These are phyloP conservation scores for Cariama cristata DNA, from an alignment of 2,113 vertebrate genomes.

Conservation along the genomic window DNA sequence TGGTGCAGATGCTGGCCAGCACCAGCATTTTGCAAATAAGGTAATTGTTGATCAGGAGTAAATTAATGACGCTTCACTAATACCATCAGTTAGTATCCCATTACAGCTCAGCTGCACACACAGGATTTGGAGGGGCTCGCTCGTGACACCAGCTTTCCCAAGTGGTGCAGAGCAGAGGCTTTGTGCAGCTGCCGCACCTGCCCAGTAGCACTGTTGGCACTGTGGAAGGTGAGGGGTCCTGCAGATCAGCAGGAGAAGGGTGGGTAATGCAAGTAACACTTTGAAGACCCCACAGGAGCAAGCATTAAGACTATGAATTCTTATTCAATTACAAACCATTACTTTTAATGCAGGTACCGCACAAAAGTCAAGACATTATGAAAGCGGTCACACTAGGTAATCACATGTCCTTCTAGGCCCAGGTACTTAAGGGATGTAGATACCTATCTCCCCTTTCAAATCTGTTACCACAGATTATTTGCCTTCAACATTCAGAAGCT, in stretches of 20 bases:
- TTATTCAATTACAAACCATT: not conserved
- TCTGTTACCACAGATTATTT: not conserved
- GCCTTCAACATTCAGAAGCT: not conserved
- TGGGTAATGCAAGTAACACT: not conserved
- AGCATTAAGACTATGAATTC: not conserved
- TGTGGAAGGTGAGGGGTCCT: not conserved
- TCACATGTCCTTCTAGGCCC: not conserved
- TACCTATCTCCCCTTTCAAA: not conserved
- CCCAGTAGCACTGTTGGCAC: no score
- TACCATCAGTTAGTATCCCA: no score
- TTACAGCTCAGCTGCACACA: not conserved
- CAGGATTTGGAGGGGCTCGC: accelerated
- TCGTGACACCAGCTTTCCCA: accelerated
- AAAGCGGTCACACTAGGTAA: not conserved
- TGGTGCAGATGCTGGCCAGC: not conserved
- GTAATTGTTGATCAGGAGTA: not conserved
- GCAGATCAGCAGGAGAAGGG: not conserved
- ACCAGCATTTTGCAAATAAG: not conserved
- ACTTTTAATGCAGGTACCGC: not conserved
- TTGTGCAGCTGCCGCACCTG: not conserved
- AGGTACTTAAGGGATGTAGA: not conserved
- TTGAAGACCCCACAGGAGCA: not conserved
- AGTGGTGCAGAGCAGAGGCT: not conserved
- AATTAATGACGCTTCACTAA: not conserved
- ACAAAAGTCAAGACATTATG: not conserved